Conservation (phyloP, 1,140 invertebrate genomes). For the Megalonaias nervosa region DNA sequence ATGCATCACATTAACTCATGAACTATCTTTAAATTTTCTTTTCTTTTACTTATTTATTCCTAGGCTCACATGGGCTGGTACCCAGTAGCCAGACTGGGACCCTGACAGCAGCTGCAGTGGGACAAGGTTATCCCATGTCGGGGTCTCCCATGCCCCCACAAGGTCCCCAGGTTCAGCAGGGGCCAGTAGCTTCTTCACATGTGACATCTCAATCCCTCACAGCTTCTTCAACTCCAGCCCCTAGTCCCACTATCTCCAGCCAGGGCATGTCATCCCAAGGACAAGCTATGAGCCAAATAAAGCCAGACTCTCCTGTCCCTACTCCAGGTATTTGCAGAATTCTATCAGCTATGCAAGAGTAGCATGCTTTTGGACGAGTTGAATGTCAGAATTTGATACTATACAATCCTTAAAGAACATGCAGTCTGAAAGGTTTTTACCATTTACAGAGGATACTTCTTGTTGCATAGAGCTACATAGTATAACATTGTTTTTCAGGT, state of each 20-base stretch:
- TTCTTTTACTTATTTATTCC: slow-evolving; percentile 15
- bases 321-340: background rate
- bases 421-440: no score
- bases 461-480: no score
- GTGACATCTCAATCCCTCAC: slow-evolving; percentile 31
- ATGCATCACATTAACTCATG: background rate
- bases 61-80: slow-evolving; percentile 22
- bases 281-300: slow-evolving; percentile 1
- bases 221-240: slow-evolving; percentile 17
- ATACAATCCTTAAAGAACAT: no score
- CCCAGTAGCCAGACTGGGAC: slow-evolving; percentile 38
- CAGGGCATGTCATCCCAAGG: slow-evolving; percentile 2
- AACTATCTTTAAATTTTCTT: background rate
- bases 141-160: slow-evolving; percentile 63
- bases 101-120: slow-evolving; percentile 43
- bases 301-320: slow-evolving; percentile 15
- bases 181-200: slow-evolving; percentile 44
- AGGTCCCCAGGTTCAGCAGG: slow-evolving; percentile 57
- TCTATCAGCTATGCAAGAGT: no score
- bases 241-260: slow-evolving; percentile 3
- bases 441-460: no score
- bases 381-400: no score
- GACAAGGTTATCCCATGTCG: slow-evolving; percentile 56
- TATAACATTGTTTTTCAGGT: no score
- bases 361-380: no score